Evolutionary conservation across 2,797 vertebrate genomes (phyloP).

Genomic region (Falco cherrug): DNA sequence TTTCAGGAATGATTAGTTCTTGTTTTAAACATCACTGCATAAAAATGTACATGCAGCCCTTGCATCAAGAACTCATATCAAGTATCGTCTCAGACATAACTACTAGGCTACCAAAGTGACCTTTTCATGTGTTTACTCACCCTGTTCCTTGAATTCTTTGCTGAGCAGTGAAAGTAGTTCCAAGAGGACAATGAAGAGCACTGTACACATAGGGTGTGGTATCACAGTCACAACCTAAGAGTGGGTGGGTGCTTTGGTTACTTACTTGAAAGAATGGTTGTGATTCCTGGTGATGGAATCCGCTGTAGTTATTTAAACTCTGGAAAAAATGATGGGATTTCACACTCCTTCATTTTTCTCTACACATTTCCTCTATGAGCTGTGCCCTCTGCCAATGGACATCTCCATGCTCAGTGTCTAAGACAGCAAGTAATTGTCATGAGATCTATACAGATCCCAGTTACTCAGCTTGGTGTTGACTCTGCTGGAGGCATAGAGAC

Average conservation of each 20-base stretch:
- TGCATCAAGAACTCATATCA: background rate
- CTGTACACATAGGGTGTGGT: too few relatives aligned
- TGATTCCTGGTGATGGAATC: background rate
- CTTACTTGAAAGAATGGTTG: background rate
- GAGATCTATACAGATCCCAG: background rate
- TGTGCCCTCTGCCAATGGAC: background rate
- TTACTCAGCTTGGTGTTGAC: background rate
- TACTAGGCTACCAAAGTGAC: background rate
- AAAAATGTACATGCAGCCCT: rapidly evolving
- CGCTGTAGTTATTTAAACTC: background rate
- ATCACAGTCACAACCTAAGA: background rate
- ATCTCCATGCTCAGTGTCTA: background rate
- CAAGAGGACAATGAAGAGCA: background rate
- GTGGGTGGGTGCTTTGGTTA: background rate
- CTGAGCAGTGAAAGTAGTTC: background rate
- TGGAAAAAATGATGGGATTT: background rate
- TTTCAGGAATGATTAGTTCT: background rate
- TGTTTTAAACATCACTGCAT: background rate
- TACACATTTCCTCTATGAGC: background rate
- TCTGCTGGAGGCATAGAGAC: background rate
- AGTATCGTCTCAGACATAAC: background rate
- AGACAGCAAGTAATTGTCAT: background rate
- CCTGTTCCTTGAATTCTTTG: background rate
- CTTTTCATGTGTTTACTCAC: background rate
- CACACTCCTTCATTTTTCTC: background rate